phyloP scores from a whole-genome alignment of 2,113 vertebrate genomes.

The Mobula hypostoma region DNA sequence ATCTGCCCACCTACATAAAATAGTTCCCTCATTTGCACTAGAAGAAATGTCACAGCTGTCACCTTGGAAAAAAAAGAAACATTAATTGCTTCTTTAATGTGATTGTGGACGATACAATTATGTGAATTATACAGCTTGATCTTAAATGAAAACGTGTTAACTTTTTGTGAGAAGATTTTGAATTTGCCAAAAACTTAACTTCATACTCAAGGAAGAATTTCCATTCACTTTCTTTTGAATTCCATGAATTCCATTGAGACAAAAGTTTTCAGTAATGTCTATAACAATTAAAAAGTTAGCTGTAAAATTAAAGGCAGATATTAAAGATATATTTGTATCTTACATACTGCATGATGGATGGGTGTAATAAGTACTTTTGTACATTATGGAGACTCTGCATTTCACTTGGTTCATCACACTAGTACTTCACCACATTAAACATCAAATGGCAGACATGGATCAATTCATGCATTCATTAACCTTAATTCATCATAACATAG shows the following conservation, averaged over 20 bases:
- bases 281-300: too few relatives aligned
- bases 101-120: background rate
- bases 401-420: background rate
- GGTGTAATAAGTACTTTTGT: background rate
- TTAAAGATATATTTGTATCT: background rate
- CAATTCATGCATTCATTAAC: background rate
- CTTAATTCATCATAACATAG: background rate
- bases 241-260: too few relatives aligned
- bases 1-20: constrained; percentile 29
- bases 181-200: background rate
- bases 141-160: background rate
- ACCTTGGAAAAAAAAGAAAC: constrained; percentile 29
- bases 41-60: constrained; percentile 35
- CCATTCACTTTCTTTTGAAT: too few relatives aligned
- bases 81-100: constrained; percentile 24
- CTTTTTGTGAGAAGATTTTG: background rate
- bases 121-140: background rate
- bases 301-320: too few relatives aligned
- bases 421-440: background rate
- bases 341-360: background rate
- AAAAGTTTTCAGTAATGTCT: too few relatives aligned
- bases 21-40: background rate
- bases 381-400: background rate
- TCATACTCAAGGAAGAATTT: background rate
- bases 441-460: background rate